phyloP scores from a whole-genome alignment of 2,888 invertebrate genomes.

The Philaethria dido region DNA sequence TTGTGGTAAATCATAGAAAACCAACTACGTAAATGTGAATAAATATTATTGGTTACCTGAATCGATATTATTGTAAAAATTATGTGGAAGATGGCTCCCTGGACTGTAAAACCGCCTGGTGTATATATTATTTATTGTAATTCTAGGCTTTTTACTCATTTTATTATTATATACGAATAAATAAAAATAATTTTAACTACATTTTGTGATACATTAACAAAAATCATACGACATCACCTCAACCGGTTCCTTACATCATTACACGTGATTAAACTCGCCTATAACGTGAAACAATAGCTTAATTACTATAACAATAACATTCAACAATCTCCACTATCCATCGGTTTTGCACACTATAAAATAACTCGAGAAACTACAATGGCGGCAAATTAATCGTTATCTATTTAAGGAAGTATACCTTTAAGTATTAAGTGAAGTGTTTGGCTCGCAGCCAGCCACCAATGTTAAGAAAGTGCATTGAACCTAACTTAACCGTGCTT shows the following conservation, averaged over 20 bases:
- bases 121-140: neutral
- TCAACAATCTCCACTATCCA: constrained; percentile 14
- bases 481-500: constrained; percentile 62
- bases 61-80: neutral
- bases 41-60: neutral
- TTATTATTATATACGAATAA: neutral
- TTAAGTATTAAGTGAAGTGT: constrained; percentile 71
- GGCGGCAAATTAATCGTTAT: constrained; percentile 53
- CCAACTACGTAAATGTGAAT: neutral
- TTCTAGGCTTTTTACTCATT: neutral
- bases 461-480: constrained; percentile 69
- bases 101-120: too few relatives aligned
- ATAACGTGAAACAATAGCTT: constrained; percentile 39
- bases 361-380: constrained; percentile 26
- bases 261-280: constrained; percentile 33
- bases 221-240: constrained; percentile 13
- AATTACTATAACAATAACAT: constrained; percentile 35
- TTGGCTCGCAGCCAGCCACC: constrained; percentile 73
- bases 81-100: neutral
- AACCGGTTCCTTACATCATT: constrained; percentile 30
- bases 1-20: neutral
- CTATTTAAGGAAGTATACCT: constrained; percentile 78
- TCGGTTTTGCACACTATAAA: constrained; percentile 23
- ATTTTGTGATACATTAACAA: constrained; percentile 8
- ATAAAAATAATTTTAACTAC: neutral